Conservation (phyloP, 2,888 invertebrate genomes). For the Auanema sp. region DNA sequence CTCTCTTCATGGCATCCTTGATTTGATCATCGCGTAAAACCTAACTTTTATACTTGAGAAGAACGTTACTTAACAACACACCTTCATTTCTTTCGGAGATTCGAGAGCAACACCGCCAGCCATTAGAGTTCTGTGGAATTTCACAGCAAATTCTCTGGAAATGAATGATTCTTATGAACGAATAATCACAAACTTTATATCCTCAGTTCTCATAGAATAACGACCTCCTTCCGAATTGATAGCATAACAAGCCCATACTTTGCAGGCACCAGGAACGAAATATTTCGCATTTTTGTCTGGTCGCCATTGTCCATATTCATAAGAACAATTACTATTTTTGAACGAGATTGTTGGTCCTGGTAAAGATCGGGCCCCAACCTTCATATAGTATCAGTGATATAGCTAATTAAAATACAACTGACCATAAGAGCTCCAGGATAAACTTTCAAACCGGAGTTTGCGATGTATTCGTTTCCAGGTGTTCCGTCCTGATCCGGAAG, state of each 20-base stretch:
- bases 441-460: conserved; percentile 21
- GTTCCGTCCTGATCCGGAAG: conserved; percentile 1
- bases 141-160: too few relatives aligned
- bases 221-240: too few relatives aligned
- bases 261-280: too few relatives aligned
- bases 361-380: conserved; percentile 27
- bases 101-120: too few relatives aligned
- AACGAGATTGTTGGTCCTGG: conserved; percentile 23
- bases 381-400: conserved; percentile 3
- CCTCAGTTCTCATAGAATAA: too few relatives aligned
- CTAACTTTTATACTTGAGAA: not conserved
- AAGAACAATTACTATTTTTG: conserved; percentile 3
- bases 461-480: conserved; percentile 21
- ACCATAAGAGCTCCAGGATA: conserved; percentile 24
- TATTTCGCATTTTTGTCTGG: conserved; percentile 4
- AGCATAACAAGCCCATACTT: too few relatives aligned
- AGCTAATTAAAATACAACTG: not conserved
- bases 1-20: conserved; percentile 14
- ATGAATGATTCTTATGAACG: too few relatives aligned
- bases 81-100: too few relatives aligned
- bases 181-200: too few relatives aligned
- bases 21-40: conserved; percentile 7
- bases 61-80: not conserved
- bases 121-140: too few relatives aligned
- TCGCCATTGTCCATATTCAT: conserved; percentile 14